Conservation (phyloP, 1,140 invertebrate genomes). For the Drosophila pectinifera region DNA sequence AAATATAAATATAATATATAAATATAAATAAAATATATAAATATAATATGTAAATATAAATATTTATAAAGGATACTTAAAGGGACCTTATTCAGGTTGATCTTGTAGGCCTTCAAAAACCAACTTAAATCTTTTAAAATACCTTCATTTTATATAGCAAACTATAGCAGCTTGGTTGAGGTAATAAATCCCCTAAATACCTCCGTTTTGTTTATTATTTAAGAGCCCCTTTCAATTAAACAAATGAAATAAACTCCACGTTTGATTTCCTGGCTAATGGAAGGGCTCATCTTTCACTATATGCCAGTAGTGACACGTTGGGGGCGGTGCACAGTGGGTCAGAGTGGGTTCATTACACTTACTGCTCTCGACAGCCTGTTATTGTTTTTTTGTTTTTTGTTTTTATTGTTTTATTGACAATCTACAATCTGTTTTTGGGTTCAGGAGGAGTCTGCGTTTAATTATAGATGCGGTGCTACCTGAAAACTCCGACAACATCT, state of each 20-base stretch:
- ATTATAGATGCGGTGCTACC: conserved; percentile 28
- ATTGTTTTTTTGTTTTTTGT: conserved; percentile 27
- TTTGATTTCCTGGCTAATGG: not conserved
- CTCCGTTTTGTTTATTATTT: too few species aligned
- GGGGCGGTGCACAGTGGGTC: conserved; percentile 26
- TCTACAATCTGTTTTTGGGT: conserved; percentile 46
- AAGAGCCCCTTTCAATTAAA: too few species aligned
- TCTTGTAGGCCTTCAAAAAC: too few species aligned
- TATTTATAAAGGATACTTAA: too few species aligned
- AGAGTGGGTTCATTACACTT: conserved; percentile 46
- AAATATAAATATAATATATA: too few species aligned
- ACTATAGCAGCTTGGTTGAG: too few species aligned
- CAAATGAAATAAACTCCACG: not conserved
- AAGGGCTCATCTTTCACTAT: conserved; percentile 1
- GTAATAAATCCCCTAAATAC: too few species aligned
- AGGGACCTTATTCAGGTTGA: too few species aligned
- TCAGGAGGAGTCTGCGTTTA: conserved; percentile 41
- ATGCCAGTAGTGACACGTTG: not conserved
- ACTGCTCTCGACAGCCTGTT: not conserved
- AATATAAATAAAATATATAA: too few species aligned
- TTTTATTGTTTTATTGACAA: conserved; percentile 35
- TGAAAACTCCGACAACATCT: conserved; percentile 18
- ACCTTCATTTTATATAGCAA: too few species aligned
- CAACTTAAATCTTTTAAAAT: too few species aligned
- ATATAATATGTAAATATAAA: too few species aligned